Base-by-base conservation (phyloP, 2,797 vertebrate species). In the Silurus aristotelis region DNA sequence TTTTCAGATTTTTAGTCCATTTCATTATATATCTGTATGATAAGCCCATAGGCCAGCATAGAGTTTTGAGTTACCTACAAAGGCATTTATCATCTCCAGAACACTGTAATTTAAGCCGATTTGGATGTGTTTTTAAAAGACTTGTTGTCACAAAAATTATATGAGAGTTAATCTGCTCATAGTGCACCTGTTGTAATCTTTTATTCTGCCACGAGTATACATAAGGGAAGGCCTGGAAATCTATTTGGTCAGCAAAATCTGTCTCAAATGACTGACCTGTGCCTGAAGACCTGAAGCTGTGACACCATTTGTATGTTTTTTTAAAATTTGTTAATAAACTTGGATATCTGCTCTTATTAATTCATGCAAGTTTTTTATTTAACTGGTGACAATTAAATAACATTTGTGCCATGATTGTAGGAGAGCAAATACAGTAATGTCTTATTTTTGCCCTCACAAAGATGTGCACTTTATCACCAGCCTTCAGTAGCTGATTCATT, bases 221-320 rank as follows among this genome's bases (percentile, higher is more conserved):
- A 52, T 31, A 85, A 75, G 88, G 88, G 87, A 93, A 92, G 90
- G 92, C 91, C 92, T 92, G 88, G 90, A 90, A 89, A 83, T 89
- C 84, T 87, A 72, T 90, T 89, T 90, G 90, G 91, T 91, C 92
- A 91, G 91, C 90, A 84, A 85, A 88, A 86, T 85, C 82, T 91
- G 89, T 93, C 87, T 91, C 88, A 91, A 87, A 90, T 89, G 90
- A 93, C 91, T 94, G 93, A 93, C 92, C 94, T 89, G 95, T 96
- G 95, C 95, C 95, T 96, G 94, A 95, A 94, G 95, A 96, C 95
- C 95, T 93, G 92, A 95, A 95, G 95, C 95, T 96, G 95, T 96
- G 95, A 96, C 94, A 93, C 91, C 91, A 94, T 95, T 96, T 95
- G 93, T 95, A 95, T 91, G 94, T 95, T 96, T 95, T 43, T 4